Conservation (phyloP, 2,888 invertebrate genomes). For the Dolichopus griseipennis region DNA sequence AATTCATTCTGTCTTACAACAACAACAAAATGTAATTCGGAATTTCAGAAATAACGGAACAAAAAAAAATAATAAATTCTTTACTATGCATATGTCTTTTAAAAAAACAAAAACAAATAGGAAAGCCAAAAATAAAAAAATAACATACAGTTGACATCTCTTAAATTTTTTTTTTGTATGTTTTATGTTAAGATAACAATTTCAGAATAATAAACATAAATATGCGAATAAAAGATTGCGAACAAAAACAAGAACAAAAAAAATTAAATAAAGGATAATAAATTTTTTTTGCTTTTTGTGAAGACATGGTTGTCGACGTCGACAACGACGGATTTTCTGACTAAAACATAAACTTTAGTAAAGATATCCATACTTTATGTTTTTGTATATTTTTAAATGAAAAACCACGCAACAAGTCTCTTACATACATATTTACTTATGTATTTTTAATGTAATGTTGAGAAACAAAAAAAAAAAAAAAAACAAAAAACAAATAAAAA, state of each 20-base stretch:
- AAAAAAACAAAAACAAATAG: neutral
- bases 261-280: neutral
- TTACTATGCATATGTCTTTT: too few relatives aligned
- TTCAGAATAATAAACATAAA: conserved; percentile 6
- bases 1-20: neutral
- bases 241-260: neutral
- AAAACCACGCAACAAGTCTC: neutral
- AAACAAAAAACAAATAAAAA: neutral
- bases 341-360: neutral
- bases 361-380: too few relatives aligned
- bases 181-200: conserved; percentile 1
- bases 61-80: neutral
- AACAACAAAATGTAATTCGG: neutral
- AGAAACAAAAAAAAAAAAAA: neutral
- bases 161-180: neutral
- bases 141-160: conserved; percentile 2
- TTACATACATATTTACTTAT: neutral
- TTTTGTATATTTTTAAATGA: neutral
- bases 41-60: neutral
- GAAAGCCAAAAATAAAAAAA: neutral
- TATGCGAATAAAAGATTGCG: neutral
- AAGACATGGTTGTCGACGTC: too few relatives aligned
- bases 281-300: neutral
- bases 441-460: neutral
- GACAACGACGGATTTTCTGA: neutral